A percentile compares a stretch with the other conserved stretches of the same genome.
Conservation (phyloP, 2,113 vertebrate species). For the Silurus asotus region DNA sequence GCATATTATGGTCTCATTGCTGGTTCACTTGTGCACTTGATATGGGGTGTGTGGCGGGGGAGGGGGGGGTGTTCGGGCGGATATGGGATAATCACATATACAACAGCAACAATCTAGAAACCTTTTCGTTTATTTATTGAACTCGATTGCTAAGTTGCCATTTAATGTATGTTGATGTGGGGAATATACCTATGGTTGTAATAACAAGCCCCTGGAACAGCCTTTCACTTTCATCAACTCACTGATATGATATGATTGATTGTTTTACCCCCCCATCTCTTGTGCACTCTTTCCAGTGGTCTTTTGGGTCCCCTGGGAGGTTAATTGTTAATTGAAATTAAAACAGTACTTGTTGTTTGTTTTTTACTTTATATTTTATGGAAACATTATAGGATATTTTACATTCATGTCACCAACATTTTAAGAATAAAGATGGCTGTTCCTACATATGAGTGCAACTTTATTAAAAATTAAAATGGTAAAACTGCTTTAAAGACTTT, state of each 20-base stretch:
- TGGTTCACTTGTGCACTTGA: conserved; percentile 16
- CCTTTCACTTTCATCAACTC: neutral
- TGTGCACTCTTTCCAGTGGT: conserved; percentile 39
- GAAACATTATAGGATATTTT: conserved; percentile 64
- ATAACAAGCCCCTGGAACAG: neutral
- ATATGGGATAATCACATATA: neutral
- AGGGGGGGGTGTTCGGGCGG: neutral
- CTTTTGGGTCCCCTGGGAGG: conserved; percentile 32
- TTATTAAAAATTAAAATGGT: neutral
- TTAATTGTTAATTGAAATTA: conserved; percentile 54
- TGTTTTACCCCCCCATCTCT: conserved; percentile 18
- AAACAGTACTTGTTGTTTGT: conserved; percentile 61
- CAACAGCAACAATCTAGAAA: neutral
- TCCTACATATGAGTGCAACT: conserved; percentile 55
- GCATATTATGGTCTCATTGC: conserved; percentile 51
- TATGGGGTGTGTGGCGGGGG: too few species aligned
- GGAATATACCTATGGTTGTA: neutral
- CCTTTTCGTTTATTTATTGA: conserved; percentile 36
- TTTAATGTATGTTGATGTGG: conserved; percentile 7
- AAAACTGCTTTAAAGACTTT: neutral
- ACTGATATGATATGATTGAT: neutral
- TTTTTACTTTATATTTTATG: conserved; percentile 68
- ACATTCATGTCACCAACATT: conserved; percentile 67
- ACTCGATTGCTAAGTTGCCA: neutral
- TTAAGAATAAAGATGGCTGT: conserved; percentile 68